These are phyloP conservation scores for Synanceia verrucosa DNA, from an alignment of 2,797 vertebrate species.

Conservation along the genomic window DNA sequence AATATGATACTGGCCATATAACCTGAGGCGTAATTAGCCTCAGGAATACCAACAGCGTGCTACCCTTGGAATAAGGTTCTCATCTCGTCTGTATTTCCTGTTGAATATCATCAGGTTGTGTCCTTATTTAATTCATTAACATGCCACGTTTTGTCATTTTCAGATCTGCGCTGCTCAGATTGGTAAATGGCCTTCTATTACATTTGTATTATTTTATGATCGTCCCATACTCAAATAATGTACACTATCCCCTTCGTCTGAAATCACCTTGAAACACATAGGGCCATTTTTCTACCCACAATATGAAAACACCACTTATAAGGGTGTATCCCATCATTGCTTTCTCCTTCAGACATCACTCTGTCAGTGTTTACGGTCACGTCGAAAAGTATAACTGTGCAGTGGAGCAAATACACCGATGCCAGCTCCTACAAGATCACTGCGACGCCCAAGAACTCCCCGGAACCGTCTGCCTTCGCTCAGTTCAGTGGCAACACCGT, in stretches of 20 bases:
- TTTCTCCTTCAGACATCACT: slow-evolving; percentile 72
- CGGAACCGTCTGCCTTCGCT: slow-evolving; percentile 60
- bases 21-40: slow-evolving; percentile 59
- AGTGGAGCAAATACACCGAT: slow-evolving; percentile 73
- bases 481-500: slow-evolving; percentile 78
- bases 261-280: neutral
- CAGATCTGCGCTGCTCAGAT: slow-evolving; percentile 84
- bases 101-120: slow-evolving; percentile 15
- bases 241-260: neutral
- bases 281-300: neutral
- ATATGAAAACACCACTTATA: neutral
- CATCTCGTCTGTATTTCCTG: slow-evolving; percentile 21
- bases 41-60: slow-evolving; percentile 55
- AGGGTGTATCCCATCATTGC: neutral
- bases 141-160: slow-evolving; percentile 72
- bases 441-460: slow-evolving; percentile 76
- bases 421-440: slow-evolving; percentile 84
- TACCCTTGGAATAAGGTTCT: slow-evolving; percentile 41
- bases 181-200: slow-evolving; percentile 78
- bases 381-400: slow-evolving; percentile 83
- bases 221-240: neutral
- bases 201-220: slow-evolving; percentile 1
- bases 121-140: slow-evolving; percentile 41
- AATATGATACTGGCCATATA: slow-evolving; percentile 68
- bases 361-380: slow-evolving; percentile 83